These are phyloP conservation scores for Xylocampa areola DNA, from an alignment of 2,888 invertebrate species.

Conservation along the genomic window DNA sequence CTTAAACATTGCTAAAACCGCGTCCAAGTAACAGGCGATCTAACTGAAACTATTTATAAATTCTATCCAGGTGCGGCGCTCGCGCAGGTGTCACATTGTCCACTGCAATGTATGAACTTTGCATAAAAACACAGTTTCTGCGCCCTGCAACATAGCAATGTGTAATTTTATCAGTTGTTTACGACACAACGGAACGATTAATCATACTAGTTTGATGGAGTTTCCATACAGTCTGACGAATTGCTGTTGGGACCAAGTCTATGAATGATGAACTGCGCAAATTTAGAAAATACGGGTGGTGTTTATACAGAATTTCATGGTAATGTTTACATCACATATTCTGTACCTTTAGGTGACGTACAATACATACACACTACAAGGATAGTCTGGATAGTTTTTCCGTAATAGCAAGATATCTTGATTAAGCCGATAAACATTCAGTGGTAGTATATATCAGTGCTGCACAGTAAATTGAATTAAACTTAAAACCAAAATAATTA, in stretches of 20 bases:
- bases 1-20: conserved; percentile 39
- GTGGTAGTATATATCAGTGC: too few species aligned
- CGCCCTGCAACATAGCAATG: conserved; percentile 46
- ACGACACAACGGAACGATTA: conserved; percentile 40
- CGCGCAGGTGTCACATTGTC: conserved; percentile 84
- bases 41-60: conserved; percentile 79
- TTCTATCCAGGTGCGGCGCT: conserved; percentile 81
- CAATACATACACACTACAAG: too few species aligned
- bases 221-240: conserved; percentile 34
- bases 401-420: too few species aligned
- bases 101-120: conserved; percentile 81
- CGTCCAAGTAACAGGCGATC: conserved; percentile 66
- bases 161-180: conserved; percentile 57
- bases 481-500: neutral
- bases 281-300: conserved; percentile 14
- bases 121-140: conserved; percentile 79
- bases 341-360: too few species aligned
- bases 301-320: conserved; percentile 2
- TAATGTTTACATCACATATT: neutral
- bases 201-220: conserved; percentile 53
- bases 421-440: too few species aligned
- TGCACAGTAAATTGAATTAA: too few species aligned
- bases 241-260: conserved; percentile 36
- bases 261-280: conserved; percentile 22
- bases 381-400: too few species aligned